phyloP scores from a whole-genome alignment of 64 coral and sea anemone genomes.

The Catalaphyllia jardinei region DNA sequence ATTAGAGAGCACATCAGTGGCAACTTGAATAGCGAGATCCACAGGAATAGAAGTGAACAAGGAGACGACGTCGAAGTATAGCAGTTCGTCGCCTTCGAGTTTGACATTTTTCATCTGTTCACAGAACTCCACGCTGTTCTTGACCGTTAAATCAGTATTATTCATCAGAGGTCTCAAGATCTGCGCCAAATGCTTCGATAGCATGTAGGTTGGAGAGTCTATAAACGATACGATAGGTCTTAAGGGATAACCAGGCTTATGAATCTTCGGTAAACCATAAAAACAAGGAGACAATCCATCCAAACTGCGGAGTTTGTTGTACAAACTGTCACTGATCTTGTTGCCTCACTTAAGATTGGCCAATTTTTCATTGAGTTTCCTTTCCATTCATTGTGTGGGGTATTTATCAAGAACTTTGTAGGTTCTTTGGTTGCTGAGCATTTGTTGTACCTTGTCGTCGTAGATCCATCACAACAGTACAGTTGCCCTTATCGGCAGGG shows the following conservation, averaged over 20 bases:
- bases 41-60: background rate
- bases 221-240: no score
- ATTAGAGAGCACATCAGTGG: no score
- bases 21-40: no score
- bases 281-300: no score
- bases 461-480: conserved; percentile 44
- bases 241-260: no score
- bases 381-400: background rate
- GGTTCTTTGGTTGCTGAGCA: background rate
- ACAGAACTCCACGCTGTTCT: no score
- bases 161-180: no score
- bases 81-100: background rate
- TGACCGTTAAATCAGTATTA: no score
- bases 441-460: background rate
- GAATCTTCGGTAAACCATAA: no score
- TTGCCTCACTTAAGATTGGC: background rate
- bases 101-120: no score
- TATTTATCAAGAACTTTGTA: background rate
- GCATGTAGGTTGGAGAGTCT: no score
- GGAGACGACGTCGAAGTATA: background rate
- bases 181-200: no score
- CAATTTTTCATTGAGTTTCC: background rate
- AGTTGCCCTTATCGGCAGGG: conserved; percentile 3
- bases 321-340: background rate
- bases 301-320: background rate